These are phyloP conservation scores for Falco biarmicus DNA, from an alignment of 2,797 vertebrate genomes.

Conservation along the genomic window DNA sequence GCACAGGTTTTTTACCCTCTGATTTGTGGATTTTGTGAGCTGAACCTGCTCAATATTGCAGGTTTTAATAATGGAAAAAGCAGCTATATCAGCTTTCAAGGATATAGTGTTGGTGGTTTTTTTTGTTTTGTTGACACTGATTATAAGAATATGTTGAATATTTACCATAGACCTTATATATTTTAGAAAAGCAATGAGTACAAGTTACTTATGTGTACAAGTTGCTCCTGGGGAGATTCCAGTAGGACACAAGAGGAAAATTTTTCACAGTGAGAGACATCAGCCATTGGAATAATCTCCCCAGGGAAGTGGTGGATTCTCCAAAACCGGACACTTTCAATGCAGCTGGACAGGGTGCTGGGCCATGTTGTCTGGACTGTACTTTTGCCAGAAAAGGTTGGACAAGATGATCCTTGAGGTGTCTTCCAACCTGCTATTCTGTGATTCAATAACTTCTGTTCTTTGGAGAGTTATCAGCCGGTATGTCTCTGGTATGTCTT, in stretches of 20 bases:
- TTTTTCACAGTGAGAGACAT: neutral
- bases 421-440: neutral
- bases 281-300: neutral
- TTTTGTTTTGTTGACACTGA: neutral
- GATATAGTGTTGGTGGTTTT: too few relatives aligned
- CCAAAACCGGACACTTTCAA: neutral
- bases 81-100: neutral
- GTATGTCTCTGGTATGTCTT: neutral
- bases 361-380: neutral
- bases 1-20: fast-evolving
- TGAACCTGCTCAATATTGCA: neutral
- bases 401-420: neutral
- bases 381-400: neutral
- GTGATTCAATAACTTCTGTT: neutral
- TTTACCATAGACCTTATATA: neutral
- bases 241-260: neutral
- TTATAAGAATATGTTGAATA: neutral
- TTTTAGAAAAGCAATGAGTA: neutral
- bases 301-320: neutral
- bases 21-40: neutral
- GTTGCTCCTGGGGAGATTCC: neutral
- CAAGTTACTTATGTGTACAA: neutral
- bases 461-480: neutral
- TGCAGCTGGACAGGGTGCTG: neutral
- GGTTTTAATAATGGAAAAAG: neutral